A percentile compares a stretch with the other conserved stretches of the same genome.
Evolutionary conservation across 2,113 vertebrate species (phyloP).

Genomic region (Toxotes chatareus): DNA sequence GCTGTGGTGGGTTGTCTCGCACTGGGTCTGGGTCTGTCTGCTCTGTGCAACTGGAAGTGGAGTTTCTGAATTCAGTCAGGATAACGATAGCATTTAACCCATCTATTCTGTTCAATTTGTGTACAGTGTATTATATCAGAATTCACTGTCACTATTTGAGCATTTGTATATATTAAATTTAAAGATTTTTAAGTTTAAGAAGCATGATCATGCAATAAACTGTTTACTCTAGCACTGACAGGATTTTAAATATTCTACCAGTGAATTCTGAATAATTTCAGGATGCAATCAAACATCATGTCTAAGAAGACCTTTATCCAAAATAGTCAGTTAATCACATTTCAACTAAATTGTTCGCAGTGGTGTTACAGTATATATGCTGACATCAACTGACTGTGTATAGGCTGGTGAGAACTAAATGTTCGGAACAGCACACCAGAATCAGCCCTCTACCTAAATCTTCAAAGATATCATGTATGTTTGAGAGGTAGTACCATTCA

Average conservation of each 20-base stretch:
- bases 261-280: not conserved
- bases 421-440: not conserved
- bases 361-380: not conserved
- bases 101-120: slow-evolving; percentile 1
- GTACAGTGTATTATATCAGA: not conserved
- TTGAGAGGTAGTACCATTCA: not conserved
- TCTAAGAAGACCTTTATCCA: slow-evolving; percentile 7
- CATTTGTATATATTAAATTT: not conserved
- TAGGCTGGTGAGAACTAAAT: slow-evolving; percentile 2
- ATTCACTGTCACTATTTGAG: not conserved
- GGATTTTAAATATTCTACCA: not conserved
- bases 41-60: slow-evolving; percentile 52
- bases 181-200: not conserved
- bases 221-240: not conserved
- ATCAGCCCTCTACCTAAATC: not conserved
- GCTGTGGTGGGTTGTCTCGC: slow-evolving; percentile 57
- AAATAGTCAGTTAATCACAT: not conserved
- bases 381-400: not conserved
- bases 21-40: slow-evolving; percentile 66
- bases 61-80: slow-evolving; percentile 56
- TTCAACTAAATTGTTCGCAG: too few species aligned
- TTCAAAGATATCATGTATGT: not conserved
- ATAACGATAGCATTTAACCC: slow-evolving; percentile 37
- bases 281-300: not conserved
- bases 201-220: not conserved